Conservation (phyloP, 2,888 invertebrate species). For the Limnephilus auricula region DNA sequence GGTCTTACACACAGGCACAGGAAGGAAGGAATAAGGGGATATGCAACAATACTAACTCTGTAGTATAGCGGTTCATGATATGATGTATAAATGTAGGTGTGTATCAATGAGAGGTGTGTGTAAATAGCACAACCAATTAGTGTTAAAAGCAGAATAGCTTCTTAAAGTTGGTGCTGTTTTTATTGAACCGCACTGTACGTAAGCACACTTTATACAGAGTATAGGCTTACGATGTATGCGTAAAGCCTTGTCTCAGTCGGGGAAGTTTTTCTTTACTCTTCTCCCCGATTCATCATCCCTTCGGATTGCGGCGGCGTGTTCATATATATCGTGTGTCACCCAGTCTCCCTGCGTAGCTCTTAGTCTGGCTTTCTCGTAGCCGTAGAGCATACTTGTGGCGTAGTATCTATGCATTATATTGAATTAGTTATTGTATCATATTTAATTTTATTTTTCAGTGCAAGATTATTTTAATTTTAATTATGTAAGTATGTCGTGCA, state of each 20-base stretch:
- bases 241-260: slow-evolving; percentile 1
- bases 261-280: slow-evolving; percentile 24
- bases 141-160: neutral
- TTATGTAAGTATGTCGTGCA: too few relatives aligned
- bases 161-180: neutral
- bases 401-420: neutral
- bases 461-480: too few relatives aligned
- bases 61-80: too few relatives aligned
- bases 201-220: neutral
- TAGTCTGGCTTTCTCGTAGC: neutral
- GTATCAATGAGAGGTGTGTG: too few relatives aligned
- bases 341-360: neutral
- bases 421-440: neutral
- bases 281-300: slow-evolving; percentile 19
- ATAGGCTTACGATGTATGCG: neutral
- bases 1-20: too few relatives aligned
- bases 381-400: neutral
- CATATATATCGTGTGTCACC: slow-evolving; percentile 54
- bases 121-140: too few relatives aligned
- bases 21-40: too few relatives aligned
- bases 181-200: neutral
- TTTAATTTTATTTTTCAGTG: neutral
- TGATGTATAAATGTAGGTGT: too few relatives aligned
- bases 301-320: slow-evolving; percentile 29
- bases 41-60: too few relatives aligned